These are phyloP conservation scores for Campaea margaritaria DNA, from an alignment of 2,888 invertebrate species.

Conservation along the genomic window DNA sequence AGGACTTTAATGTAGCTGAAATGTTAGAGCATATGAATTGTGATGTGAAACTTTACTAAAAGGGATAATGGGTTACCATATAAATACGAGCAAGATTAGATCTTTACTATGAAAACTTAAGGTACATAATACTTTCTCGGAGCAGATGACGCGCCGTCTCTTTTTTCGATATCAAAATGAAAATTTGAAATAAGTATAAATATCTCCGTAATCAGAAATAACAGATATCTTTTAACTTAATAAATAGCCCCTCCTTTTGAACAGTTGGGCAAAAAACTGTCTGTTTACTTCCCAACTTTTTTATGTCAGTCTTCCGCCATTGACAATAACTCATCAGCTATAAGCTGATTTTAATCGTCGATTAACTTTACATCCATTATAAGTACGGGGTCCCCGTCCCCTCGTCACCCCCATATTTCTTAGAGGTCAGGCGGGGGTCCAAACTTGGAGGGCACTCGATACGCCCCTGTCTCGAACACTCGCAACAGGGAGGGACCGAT, in stretches of 20 bases:
- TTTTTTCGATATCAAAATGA: too few species aligned
- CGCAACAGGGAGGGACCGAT: conserved; percentile 75
- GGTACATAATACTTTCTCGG: too few species aligned
- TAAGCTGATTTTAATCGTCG: conserved; percentile 43
- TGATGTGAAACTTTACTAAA: conserved; percentile 1
- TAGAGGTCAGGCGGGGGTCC: conserved; percentile 69
- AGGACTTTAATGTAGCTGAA: too few species aligned
- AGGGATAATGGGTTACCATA: not conserved
- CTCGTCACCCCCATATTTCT: conserved; percentile 67
- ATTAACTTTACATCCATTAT: conserved; percentile 51
- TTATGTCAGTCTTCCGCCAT: not conserved
- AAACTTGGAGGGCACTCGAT: conserved; percentile 75
- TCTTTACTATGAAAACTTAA: too few species aligned
- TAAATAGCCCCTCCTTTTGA: too few species aligned
- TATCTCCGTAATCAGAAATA: too few species aligned
- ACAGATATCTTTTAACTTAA: too few species aligned
- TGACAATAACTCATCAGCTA: conserved; percentile 18
- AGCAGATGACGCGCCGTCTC: too few species aligned
- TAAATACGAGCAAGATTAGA: too few species aligned
- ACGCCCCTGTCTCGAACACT: conserved; percentile 78
- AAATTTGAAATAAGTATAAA: too few species aligned
- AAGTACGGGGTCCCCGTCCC: conserved; percentile 49
- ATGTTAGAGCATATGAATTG: too few species aligned
- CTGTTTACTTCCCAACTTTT: conserved; percentile 4
- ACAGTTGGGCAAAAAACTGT: too few species aligned